Conservation (phyloP, 2,797 vertebrate species). For the Lates japonicus region DNA sequence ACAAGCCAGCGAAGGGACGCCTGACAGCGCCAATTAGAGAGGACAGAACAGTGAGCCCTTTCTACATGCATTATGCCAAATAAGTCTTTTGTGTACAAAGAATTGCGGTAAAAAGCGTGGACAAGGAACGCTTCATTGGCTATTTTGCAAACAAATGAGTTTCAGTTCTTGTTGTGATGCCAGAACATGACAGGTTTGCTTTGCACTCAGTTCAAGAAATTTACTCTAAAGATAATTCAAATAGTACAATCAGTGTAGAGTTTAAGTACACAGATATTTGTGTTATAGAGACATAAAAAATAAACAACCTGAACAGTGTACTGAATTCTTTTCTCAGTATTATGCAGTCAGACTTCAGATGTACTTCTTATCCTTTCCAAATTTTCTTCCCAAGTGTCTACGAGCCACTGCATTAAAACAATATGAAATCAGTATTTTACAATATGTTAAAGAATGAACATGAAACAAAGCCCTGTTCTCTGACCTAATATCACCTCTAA, state of each 20-base stretch:
- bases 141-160: constrained; percentile 59
- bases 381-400: not conserved
- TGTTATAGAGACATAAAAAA: not conserved
- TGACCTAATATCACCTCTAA: constrained; percentile 20
- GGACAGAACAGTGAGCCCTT: constrained; percentile 67
- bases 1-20: constrained; percentile 64
- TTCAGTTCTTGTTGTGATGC: constrained; percentile 18
- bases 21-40: constrained; percentile 79
- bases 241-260: not conserved
- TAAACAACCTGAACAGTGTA: not conserved
- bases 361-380: not conserved
- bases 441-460: not conserved
- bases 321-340: not conserved
- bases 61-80: constrained; percentile 67
- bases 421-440: not conserved
- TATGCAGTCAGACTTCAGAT: not conserved
- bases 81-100: constrained; percentile 67
- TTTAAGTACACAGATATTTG: not conserved
- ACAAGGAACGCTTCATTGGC: constrained; percentile 24
- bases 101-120: constrained; percentile 13
- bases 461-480: not conserved
- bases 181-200: constrained; percentile 46
- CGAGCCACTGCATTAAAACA: not conserved
- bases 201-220: not conserved
- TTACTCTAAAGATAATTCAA: constrained; percentile 16